Evolutionary conservation across 2,113 vertebrate genomes (phyloP).

Genomic region (Chloebia gouldiae): DNA sequence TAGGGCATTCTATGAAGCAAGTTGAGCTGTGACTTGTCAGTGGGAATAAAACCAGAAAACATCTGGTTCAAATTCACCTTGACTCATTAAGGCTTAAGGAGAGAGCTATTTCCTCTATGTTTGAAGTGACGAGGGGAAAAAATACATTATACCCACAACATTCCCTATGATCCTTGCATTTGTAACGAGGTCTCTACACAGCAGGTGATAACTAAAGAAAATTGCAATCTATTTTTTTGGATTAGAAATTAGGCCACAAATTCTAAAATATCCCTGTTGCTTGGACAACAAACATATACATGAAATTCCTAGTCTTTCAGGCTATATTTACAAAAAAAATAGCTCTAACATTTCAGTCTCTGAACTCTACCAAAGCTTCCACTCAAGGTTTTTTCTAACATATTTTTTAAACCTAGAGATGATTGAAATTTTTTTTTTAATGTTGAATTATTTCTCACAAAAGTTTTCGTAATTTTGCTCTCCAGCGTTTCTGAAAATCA

Average conservation of each 20-base stretch:
- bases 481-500: neutral
- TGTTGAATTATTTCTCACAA: neutral
- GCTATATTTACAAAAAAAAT: neutral
- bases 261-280: neutral
- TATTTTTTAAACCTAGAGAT: neutral
- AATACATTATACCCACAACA: neutral
- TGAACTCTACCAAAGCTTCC: neutral
- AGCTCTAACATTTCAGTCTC: neutral
- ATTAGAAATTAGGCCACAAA: slow-evolving; percentile 15
- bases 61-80: slow-evolving; percentile 76
- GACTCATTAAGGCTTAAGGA: slow-evolving; percentile 68
- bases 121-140: slow-evolving; percentile 26
- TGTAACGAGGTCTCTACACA: slow-evolving; percentile 46
- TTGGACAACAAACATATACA: neutral
- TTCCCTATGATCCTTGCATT: slow-evolving; percentile 42
- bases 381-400: neutral
- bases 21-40: slow-evolving; percentile 45
- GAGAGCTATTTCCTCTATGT: slow-evolving; percentile 66
- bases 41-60: slow-evolving; percentile 73
- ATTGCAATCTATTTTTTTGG: slow-evolving; percentile 21
- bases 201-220: slow-evolving; percentile 62
- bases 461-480: neutral
- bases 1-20: slow-evolving; percentile 64
- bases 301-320: slow-evolving; percentile 11
- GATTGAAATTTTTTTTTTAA: neutral